Conservation (phyloP, 2,113 vertebrate genomes). For the Choloepus hoffmanni region DNA sequence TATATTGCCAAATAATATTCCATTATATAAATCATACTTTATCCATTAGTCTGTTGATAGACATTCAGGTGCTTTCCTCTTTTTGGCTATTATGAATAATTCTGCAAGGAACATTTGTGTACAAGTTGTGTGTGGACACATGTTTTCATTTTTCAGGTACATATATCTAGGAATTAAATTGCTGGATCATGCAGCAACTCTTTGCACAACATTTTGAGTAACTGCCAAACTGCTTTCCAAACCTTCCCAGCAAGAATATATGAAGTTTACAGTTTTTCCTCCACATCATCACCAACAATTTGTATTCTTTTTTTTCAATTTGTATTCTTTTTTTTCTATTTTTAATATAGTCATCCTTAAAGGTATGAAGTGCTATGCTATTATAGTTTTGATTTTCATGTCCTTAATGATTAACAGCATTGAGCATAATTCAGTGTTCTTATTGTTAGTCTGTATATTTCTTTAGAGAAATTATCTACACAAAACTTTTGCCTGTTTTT, state of each 20-base stretch:
- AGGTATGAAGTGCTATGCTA: too few species aligned
- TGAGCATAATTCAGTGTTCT: too few species aligned
- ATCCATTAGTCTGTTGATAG: too few species aligned
- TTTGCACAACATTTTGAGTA: not conserved
- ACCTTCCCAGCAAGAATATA: not conserved
- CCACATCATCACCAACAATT: not conserved
- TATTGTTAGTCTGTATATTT: too few species aligned
- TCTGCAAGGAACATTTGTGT: not conserved
- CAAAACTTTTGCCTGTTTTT: not conserved
- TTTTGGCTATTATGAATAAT: too few species aligned
- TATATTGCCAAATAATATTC: too few species aligned
- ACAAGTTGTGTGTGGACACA: not conserved
- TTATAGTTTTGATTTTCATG: not conserved
- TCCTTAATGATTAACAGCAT: not conserved
- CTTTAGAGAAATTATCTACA: too few species aligned
- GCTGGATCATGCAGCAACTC: not conserved
- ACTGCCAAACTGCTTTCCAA: not conserved
- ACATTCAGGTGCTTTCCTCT: too few species aligned
- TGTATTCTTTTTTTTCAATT: not conserved
- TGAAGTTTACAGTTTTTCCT: not conserved
- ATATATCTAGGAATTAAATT: not conserved
- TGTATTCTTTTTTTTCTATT: too few species aligned
- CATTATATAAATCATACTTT: too few species aligned
- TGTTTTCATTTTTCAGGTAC: not conserved
- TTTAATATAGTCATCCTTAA: not conserved